Percentiles rank a stretch among this genome's conserved stretches.
These are phyloP conservation scores for Arothron firmamentum DNA, from an alignment of 2,113 vertebrate genomes.

Conservation along the genomic window DNA sequence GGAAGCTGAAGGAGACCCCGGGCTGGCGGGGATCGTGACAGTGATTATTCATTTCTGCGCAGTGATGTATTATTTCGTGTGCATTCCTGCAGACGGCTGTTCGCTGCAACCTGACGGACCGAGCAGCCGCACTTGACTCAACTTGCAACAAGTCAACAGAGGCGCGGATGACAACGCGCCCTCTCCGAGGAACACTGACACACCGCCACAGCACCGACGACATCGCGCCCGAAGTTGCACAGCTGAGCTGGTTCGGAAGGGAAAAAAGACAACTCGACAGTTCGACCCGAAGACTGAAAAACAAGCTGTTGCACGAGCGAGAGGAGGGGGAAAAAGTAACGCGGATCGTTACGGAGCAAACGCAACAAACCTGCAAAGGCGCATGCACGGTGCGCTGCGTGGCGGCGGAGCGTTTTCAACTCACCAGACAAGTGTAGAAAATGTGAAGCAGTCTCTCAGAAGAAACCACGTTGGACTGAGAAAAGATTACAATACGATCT, in stretches of 20 bases:
- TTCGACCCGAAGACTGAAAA: conserved; percentile 15
- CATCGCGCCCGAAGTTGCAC: background rate
- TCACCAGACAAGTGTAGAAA: conserved; percentile 94
- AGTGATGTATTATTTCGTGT: background rate
- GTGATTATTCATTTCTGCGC: background rate
- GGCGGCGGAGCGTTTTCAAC: conserved; percentile 75
- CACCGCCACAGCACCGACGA: background rate
- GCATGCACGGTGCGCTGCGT: conserved; percentile 57
- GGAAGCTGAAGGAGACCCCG: no score
- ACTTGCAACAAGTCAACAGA: conserved; percentile 54
- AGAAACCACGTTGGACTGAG: conserved; percentile 99
- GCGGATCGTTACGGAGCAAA: conserved; percentile 25
- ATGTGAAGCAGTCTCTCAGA: conserved; percentile 86
- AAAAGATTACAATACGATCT: conserved; percentile 99
- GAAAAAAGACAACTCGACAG: background rate
- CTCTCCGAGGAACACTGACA: background rate
- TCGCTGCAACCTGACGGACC: conserved; percentile 38
- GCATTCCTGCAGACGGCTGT: conserved; percentile 43
- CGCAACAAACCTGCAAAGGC: conserved; percentile 59
- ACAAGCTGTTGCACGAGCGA: conserved; percentile 63
- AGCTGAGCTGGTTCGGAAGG: no score
- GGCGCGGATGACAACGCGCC: conserved; percentile 40
- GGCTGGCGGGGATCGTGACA: background rate
- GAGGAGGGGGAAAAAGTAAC: conserved; percentile 29
- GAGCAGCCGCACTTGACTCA: conserved; percentile 61